These are phyloP conservation scores for Entosphenus tridentatus DNA, from an alignment of 2,113 vertebrate genomes.

Conservation along the genomic window DNA sequence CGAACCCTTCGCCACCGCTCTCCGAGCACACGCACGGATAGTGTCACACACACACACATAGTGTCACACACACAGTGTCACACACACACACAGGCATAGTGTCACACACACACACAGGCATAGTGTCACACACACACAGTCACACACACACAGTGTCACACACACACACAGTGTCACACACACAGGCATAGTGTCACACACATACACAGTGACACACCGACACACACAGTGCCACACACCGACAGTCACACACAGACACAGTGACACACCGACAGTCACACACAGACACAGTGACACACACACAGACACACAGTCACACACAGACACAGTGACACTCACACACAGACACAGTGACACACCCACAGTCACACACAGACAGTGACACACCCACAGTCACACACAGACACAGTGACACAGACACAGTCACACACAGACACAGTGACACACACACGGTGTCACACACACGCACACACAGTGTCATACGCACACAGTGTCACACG, in stretches of 20 bases:
- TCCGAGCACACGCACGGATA: neutral
- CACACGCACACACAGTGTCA: neutral
- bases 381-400: neutral
- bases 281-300: no score
- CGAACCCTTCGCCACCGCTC: no score
- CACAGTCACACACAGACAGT: neutral
- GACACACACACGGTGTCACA: neutral
- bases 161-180: neutral
- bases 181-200: neutral
- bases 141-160: neutral
- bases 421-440: conserved; percentile 2
- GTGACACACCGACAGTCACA: no score
- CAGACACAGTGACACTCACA: neutral
- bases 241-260: neutral
- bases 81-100: neutral
- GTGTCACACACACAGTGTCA: neutral
- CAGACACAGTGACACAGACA: neutral
- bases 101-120: neutral
- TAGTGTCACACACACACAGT: neutral
- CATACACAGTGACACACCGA: neutral
- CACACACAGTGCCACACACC: neutral
- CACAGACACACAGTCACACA: neutral
- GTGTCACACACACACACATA: neutral
- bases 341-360: neutral
- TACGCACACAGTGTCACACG: neutral